phyloP scores from a whole-genome alignment of 1,140 invertebrate species.

The Drosophila serrata region DNA sequence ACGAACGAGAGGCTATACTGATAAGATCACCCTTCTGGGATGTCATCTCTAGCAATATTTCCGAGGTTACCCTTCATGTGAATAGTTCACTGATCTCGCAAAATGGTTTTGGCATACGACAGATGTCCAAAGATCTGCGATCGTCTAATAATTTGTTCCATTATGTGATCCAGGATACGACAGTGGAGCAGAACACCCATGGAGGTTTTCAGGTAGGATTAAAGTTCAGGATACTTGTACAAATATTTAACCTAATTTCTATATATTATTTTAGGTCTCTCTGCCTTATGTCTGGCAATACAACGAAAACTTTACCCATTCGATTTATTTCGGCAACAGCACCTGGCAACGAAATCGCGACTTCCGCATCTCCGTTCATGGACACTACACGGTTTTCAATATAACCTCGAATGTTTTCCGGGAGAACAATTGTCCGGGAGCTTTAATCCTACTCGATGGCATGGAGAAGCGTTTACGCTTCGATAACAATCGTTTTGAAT shows the following conservation, averaged over 20 bases:
- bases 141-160: conserved; percentile 98
- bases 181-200: conserved; percentile 92
- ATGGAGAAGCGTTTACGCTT: conserved; percentile 98
- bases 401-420: conserved; percentile 94
- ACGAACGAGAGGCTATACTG: conserved; percentile 92
- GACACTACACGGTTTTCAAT: conserved; percentile 95
- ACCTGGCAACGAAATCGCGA: conserved; percentile 94
- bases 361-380: conserved; percentile 94
- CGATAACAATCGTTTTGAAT: conserved; percentile 91
- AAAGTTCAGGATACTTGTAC: too few species aligned
- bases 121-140: conserved; percentile 95
- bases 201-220: conserved; percentile 90
- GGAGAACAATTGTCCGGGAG: conserved; percentile 93
- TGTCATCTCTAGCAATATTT: conserved; percentile 92
- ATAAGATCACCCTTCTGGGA: conserved; percentile 94
- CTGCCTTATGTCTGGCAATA: conserved; percentile 98
- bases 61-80: conserved; percentile 93
- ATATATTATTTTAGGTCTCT: conserved; percentile 88
- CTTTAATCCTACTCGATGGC: conserved; percentile 94
- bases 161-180: conserved; percentile 95
- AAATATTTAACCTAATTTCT: background rate
- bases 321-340: conserved; percentile 94
- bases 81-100: conserved; percentile 93
- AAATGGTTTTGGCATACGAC: conserved; percentile 93
- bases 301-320: conserved; percentile 97